Evolutionary conservation across 2,113 vertebrate genomes (phyloP).

Genomic region (Gymnocephalus cernua): DNA sequence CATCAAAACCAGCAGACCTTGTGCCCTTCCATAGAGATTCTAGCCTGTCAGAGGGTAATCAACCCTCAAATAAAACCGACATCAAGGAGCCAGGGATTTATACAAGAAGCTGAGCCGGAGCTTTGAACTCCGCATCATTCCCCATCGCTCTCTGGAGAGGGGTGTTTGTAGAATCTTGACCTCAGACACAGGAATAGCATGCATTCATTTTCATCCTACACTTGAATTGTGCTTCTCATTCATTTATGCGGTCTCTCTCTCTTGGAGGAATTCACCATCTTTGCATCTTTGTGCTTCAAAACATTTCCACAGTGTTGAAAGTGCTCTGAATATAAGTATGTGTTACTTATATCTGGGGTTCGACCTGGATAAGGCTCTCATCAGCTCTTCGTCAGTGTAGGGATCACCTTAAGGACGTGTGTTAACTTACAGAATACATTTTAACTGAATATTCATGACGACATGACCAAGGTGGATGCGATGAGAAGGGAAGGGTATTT

Average conservation of each 20-base stretch:
- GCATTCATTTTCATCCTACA: constrained; percentile 76
- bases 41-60: constrained; percentile 83
- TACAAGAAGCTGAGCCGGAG: constrained; percentile 62
- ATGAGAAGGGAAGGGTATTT: not conserved
- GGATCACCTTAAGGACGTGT: constrained; percentile 19
- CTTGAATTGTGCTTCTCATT: constrained; percentile 77
- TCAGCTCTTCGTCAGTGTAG: constrained; percentile 15
- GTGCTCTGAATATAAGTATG: constrained; percentile 31
- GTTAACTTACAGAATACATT: constrained; percentile 25
- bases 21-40: constrained; percentile 78
- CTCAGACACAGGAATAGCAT: constrained; percentile 79
- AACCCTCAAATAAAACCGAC: constrained; percentile 82
- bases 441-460: constrained; percentile 7
- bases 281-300: constrained; percentile 62
- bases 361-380: constrained; percentile 46
- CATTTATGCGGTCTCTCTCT: constrained; percentile 70
- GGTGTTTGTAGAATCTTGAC: constrained; percentile 77
- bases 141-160: constrained; percentile 71
- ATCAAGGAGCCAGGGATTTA: constrained; percentile 80
- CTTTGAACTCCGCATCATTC: constrained; percentile 80
- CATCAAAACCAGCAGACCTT: constrained; percentile 80
- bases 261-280: constrained; percentile 63
- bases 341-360: constrained; percentile 37
- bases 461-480: not conserved
- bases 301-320: constrained; percentile 35